A percentile compares a stretch with the other conserved stretches of the same genome.
phyloP scores from a whole-genome alignment of 2,797 vertebrate species.

The Betta splendens region DNA sequence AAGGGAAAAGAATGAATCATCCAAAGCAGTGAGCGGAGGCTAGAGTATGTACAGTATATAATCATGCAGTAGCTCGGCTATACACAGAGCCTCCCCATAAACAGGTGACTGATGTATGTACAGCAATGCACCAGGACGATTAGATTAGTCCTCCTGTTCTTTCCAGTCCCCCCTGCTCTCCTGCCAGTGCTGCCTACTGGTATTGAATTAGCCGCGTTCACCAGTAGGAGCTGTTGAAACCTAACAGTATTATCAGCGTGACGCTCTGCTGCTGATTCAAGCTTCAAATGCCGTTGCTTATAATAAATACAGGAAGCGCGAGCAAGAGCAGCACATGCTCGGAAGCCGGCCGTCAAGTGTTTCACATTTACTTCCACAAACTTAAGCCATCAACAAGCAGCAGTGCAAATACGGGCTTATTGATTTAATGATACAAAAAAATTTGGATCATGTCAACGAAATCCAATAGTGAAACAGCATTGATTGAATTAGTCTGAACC shows the following conservation, averaged over 20 bases:
- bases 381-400: slow-evolving; percentile 40
- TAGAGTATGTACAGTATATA: not conserved
- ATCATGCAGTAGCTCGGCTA: slow-evolving; percentile 14
- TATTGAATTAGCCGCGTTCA: slow-evolving; percentile 76
- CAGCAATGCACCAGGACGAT: slow-evolving; percentile 70
- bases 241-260: slow-evolving; percentile 77
- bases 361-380: slow-evolving; percentile 60
- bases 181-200: slow-evolving; percentile 56
- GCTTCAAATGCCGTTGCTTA: slow-evolving; percentile 67
- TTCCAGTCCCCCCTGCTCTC: slow-evolving; percentile 45
- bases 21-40: not conserved
- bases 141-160: slow-evolving; percentile 65
- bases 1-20: not conserved
- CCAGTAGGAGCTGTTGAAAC: slow-evolving; percentile 66
- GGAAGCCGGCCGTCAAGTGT: slow-evolving; percentile 44
- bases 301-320: slow-evolving; percentile 76
- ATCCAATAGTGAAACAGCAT: slow-evolving; percentile 52
- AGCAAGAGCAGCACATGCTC: slow-evolving; percentile 38
- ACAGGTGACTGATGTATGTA: slow-evolving; percentile 66
- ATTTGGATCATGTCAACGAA: slow-evolving; percentile 58
- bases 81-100: slow-evolving; percentile 41
- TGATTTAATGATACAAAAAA: slow-evolving; percentile 55
- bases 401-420: slow-evolving; percentile 40
- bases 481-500: slow-evolving; percentile 49
- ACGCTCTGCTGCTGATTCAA: slow-evolving; percentile 67